Evolutionary conservation across 1,140 invertebrate genomes (phyloP), one percentile per base, ranked within the genome.

Genomic region (Lucilia cuprina): DNA sequence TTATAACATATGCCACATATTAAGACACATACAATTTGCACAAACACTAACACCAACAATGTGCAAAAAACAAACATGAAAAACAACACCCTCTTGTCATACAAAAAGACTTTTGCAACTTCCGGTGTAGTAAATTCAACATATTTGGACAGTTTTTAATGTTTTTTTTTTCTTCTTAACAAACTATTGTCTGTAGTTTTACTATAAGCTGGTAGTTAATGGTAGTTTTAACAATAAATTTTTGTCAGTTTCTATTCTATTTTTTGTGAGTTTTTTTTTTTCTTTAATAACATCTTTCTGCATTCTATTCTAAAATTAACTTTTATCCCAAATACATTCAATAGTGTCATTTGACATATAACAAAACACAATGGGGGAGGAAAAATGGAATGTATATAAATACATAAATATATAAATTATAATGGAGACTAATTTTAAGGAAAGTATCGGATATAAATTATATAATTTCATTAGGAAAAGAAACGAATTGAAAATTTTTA

Each of bases 1-100:
- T 80, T 80, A 12, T 49, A 80, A 25, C 77, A 80, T 50, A 80
- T 80, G 77, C 77, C 77, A 80, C 77, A 80, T 25, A n/a, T 78
- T 35, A 5, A 8, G 14, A 75, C 21, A 75, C 74, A 75, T 34
- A 13, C 74, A 75, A 34, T 14, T 13, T 4, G 12, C 30, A 75
- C 25, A 35, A 8, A 25, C 30, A 10, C 10, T 47, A 2, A 47
- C 75, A 78, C 9, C 12, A 41, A 30, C 25, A 30, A 30, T 30
- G 25, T 30, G 55, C 5, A 60, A 60, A 60, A 60, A 17, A 70
- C 65, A 25, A 70, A 60, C 5, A 70, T 70, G 65, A 70, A 70
- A 70, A 70, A 70, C 65, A 70, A 70, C 65, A 70, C 65, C n/a
- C 21, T 25, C n/a, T 21, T 70, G 65, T 70, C 65, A 70, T 4